A percentile compares a stretch with the other conserved stretches of the same genome.
Evolutionary conservation across 1,140 invertebrate genomes (phyloP).

Genomic region (Pseudomyrmex pallidus): DNA sequence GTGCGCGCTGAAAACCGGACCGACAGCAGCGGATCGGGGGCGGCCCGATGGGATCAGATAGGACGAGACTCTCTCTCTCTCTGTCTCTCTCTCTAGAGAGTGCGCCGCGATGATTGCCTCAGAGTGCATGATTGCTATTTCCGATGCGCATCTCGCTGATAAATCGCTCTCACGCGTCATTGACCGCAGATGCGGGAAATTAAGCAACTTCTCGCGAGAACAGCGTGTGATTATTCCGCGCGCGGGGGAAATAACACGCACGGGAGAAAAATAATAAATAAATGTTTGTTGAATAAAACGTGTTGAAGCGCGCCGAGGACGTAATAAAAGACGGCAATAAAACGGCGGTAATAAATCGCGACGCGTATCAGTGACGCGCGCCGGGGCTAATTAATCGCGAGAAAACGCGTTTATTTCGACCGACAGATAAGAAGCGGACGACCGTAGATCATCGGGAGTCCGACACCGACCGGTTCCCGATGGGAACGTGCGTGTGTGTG

Average conservation of each 20-base stretch:
- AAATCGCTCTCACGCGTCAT: neutral
- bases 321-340: constrained; percentile 15
- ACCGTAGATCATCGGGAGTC: constrained; percentile 4
- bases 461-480: constrained; percentile 35
- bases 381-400: constrained; percentile 45
- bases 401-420: constrained; percentile 34
- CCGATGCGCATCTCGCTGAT: neutral
- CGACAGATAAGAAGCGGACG: constrained; percentile 37
- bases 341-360: constrained; percentile 37
- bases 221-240: neutral
- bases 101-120: neutral
- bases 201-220: too few relatives aligned
- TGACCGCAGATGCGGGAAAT: neutral
- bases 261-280: too few relatives aligned
- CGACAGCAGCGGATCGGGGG: neutral
- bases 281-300: too few relatives aligned
- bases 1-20: constrained; percentile 30
- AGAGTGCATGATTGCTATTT: constrained; percentile 25
- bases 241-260: neutral
- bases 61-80: neutral
- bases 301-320: too few relatives aligned
- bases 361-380: constrained; percentile 5
- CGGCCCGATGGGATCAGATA: neutral
- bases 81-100: neutral
- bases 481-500: too few relatives aligned